Conservation (phyloP, 2,113 vertebrate species). For the Oncorhynchus tshawytscha region DNA sequence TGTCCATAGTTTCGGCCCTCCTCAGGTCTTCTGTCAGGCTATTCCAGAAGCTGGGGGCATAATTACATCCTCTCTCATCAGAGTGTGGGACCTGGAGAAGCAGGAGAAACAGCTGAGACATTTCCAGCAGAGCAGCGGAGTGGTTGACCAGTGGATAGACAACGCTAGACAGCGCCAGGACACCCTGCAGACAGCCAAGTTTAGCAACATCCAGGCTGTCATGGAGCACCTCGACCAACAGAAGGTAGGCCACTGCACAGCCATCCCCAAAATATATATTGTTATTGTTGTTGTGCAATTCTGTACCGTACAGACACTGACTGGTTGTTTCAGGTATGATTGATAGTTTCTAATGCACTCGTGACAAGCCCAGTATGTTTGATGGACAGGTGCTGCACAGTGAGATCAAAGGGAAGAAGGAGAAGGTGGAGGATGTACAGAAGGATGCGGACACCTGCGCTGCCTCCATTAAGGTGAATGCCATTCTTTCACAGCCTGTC, state of each 20-base stretch:
- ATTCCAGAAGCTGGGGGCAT: slow-evolving; percentile 2
- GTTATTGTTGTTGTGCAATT: not conserved
- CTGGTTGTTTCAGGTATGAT: not conserved
- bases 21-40: too few species aligned
- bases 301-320: not conserved
- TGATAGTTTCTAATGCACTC: not conserved
- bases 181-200: slow-evolving; percentile 78
- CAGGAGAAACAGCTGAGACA: slow-evolving; percentile 87
- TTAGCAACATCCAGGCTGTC: slow-evolving; percentile 79
- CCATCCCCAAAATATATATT: not conserved
- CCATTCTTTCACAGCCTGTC: not conserved
- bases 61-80: slow-evolving; percentile 45
- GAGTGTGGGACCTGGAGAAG: slow-evolving; percentile 90
- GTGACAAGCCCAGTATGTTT: not conserved
- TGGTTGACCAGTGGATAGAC: slow-evolving; percentile 84
- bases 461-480: slow-evolving; percentile 85
- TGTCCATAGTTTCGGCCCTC: too few species aligned
- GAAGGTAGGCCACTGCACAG: slow-evolving; percentile 76
- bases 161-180: slow-evolving; percentile 88
- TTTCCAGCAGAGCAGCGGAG: slow-evolving; percentile 82
- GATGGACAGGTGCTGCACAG: slow-evolving; percentile 81
- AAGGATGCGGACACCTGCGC: slow-evolving; percentile 86
- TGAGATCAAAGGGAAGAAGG: slow-evolving; percentile 91
- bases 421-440: slow-evolving; percentile 88
- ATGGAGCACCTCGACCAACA: slow-evolving; percentile 88